Evolutionary conservation across 2,797 vertebrate genomes (phyloP), one percentile per base, ranked within the genome.

Genomic region (Lepus oiostolus): DNA sequence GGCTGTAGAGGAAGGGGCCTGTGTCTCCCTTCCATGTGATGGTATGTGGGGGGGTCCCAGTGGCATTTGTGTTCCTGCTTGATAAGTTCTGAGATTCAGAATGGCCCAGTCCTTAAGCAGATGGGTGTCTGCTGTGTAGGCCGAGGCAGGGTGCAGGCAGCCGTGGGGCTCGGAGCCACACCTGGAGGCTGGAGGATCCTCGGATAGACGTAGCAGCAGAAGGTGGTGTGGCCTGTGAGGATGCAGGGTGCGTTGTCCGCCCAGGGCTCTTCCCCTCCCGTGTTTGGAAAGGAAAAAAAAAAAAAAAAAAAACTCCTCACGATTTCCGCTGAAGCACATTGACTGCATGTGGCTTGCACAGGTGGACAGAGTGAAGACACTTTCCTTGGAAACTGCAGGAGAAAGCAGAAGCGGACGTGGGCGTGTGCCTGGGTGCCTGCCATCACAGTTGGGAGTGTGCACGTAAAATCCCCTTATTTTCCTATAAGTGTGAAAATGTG

Each of bases 361-460:
- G 9, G 13, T 89, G 35, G 67, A n/a, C 7, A 62, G 75, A 68
- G 19, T 80, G 65, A 85, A 85, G 60, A 62, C 8, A 9, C 5
- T 75, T 88, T 85, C 47, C 83, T 52, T 85, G 75, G 47, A 90
- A 94, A 32, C 42, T 32, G 2, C 22, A 30, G 76, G 13, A 90
- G 63, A 67, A 91, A 85, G 76, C n/a, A 19, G 76, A 74, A 80
- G 14, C 32, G 67, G 35, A 11, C 26, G 7, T 32, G 28, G 58
- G 5, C 4, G 30, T 32, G 38, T 26, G 30, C n/a, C 60, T 1
- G 62, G 12, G 30, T 26, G 30, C 7, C 24, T 9, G n/a, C 89
- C 50, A 38, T 58, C 65, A 63, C 8, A 88, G 42, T 19, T 28
- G 74, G 52, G 84, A 81, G 30, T 35, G 14, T 24, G 13, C 32